Percentiles rank a stretch among this genome's conserved stretches.
phyloP scores from a whole-genome alignment of 2,113 vertebrate species.

The Henicopernis longicauda region DNA sequence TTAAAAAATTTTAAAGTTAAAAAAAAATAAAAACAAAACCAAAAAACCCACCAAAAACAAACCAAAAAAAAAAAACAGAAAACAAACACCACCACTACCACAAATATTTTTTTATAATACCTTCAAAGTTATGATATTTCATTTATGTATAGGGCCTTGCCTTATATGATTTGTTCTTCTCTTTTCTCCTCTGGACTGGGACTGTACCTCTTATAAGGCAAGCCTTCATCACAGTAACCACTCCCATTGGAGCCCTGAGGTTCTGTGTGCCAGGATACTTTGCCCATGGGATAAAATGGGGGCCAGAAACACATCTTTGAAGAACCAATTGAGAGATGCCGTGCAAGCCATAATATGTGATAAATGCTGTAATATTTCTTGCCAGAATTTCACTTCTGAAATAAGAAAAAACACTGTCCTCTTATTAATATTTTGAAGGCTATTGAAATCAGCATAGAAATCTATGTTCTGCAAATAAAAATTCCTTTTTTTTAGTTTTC shows the following conservation, averaged over 20 bases:
- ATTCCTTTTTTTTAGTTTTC: neutral
- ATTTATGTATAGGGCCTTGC: fast-evolving
- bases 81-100: neutral
- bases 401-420: neutral
- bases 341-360: neutral
- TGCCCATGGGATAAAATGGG: neutral
- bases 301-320: neutral
- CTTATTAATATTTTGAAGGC: neutral
- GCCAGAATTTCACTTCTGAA: neutral
- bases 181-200: neutral
- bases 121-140: neutral
- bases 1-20: neutral
- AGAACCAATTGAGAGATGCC: neutral
- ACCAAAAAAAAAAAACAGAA: too few relatives aligned
- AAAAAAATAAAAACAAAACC: neutral
- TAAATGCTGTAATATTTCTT: neutral
- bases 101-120: neutral
- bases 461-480: neutral
- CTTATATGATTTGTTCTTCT: neutral
- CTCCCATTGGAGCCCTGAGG: neutral
- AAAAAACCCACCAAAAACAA: too few relatives aligned
- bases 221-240: neutral
- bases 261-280: neutral
- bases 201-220: neutral
- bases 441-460: neutral